A percentile compares a stretch with the other conserved stretches of the same genome.
Evolutionary conservation across 2,888 invertebrate genomes (phyloP).

Genomic region (Mythimna vitellina): DNA sequence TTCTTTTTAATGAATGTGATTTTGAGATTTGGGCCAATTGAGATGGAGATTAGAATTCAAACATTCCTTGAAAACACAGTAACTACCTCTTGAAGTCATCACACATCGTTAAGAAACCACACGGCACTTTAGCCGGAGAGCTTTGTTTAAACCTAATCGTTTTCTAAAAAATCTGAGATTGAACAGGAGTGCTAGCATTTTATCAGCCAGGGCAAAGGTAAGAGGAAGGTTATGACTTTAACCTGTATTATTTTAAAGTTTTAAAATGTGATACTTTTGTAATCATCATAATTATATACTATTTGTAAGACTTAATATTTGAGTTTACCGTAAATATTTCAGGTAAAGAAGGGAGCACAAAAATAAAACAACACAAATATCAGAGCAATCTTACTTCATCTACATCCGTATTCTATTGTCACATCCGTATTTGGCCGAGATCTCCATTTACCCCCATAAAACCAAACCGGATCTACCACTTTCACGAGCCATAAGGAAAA

Average conservation of each 20-base stretch:
- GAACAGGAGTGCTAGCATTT: background rate
- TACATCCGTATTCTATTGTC: background rate
- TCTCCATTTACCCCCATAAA: conserved; percentile 39
- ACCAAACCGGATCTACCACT: background rate
- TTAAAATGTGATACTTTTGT: background rate
- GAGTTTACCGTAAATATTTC: background rate
- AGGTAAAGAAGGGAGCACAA: conserved; percentile 1
- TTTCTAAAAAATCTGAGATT: background rate
- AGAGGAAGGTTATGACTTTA: too few species aligned
- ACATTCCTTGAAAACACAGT: background rate
- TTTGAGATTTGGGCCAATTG: background rate
- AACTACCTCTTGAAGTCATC: too few species aligned
- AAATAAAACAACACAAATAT: conserved; percentile 24
- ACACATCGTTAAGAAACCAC: background rate
- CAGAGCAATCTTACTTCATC: conserved; percentile 6
- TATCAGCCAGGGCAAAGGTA: too few species aligned
- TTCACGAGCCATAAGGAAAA: conserved; percentile 52
- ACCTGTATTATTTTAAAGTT: background rate
- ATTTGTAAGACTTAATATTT: background rate
- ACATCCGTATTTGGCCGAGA: conserved; percentile 26
- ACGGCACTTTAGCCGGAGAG: background rate
- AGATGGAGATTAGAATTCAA: too few species aligned
- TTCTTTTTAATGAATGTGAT: background rate
- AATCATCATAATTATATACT: background rate
- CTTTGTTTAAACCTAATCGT: background rate